phyloP scores from a whole-genome alignment of 2,888 invertebrate species.

The Chrysina gloriosa region DNA sequence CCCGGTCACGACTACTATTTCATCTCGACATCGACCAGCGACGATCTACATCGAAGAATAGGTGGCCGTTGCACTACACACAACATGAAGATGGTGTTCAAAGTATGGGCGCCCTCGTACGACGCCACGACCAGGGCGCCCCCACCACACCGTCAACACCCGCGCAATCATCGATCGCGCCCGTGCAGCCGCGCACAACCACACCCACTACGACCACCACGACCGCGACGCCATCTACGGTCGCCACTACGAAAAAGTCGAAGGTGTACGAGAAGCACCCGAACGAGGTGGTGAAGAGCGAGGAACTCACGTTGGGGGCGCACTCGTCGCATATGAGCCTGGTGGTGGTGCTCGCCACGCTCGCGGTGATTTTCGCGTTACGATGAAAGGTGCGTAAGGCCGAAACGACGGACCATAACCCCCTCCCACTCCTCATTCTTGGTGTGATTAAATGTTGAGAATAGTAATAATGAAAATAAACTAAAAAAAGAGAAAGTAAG shows the following conservation, averaged over 20 bases:
- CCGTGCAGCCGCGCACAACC: conserved; percentile 60
- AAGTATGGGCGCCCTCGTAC: conserved; percentile 81
- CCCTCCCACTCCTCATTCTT: background rate
- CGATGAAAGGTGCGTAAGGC: conserved; percentile 57
- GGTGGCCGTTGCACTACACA: conserved; percentile 92
- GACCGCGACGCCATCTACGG: conserved; percentile 60
- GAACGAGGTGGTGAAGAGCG: conserved; percentile 93
- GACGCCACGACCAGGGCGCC: conserved; percentile 58
- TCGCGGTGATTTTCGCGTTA: conserved; percentile 55
- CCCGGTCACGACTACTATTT: conserved; percentile 96
- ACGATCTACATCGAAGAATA: conserved; percentile 90
- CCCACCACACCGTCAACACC: conserved; percentile 51
- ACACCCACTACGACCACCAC: conserved; percentile 58
- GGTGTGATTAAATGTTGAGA: conserved; percentile 14
- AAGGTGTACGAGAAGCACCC: conserved; percentile 82
- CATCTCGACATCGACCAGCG: conserved; percentile 90
- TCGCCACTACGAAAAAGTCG: conserved; percentile 74
- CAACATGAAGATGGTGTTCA: conserved; percentile 95
- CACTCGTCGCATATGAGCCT: conserved; percentile 46
- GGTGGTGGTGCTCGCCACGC: conserved; percentile 54
- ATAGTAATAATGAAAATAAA: background rate
- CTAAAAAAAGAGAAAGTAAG: background rate
- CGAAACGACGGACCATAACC: background rate
- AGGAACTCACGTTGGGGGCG: conserved; percentile 83
- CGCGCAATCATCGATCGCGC: conserved; percentile 63